A percentile compares a stretch with the other conserved stretches of the same genome.
phyloP scores from a whole-genome alignment of 2,888 invertebrate genomes.

The Prionchulus punctatus region DNA sequence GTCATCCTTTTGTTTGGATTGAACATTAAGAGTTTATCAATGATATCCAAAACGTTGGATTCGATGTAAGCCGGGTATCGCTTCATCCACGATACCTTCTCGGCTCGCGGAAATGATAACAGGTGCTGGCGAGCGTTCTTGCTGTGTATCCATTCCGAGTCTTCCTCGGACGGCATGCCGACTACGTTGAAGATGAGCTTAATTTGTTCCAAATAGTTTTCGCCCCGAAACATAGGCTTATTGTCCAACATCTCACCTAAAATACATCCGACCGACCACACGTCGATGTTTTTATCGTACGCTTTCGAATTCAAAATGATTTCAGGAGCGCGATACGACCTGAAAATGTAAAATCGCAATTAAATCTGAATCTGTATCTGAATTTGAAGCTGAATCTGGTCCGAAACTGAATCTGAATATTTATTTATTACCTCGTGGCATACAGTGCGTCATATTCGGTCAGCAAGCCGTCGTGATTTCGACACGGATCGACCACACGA shows the following conservation, averaged over 20 bases:
- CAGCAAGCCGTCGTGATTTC: conserved; percentile 96
- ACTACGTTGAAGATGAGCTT: conserved; percentile 94
- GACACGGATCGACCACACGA: conserved; percentile 94
- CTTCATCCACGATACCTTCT: conserved; percentile 84
- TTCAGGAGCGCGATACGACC: conserved; percentile 94
- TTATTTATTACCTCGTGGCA: too few relatives aligned
- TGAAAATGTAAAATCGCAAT: too few relatives aligned
- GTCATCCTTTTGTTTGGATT: conserved; percentile 86
- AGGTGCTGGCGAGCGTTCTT: conserved; percentile 97
- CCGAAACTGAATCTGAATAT: too few relatives aligned
- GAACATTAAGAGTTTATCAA: conserved; percentile 97
- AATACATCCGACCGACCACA: conserved; percentile 99
- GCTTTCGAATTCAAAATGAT: conserved; percentile 99
- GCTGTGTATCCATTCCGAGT: conserved; percentile 94
- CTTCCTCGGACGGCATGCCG: conserved; percentile 89
- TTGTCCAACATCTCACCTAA: conserved; percentile 97
- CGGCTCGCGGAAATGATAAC: conserved; percentile 88
- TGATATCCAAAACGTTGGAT: conserved; percentile 75
- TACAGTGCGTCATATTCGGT: conserved; percentile 99
- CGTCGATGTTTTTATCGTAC: conserved; percentile 47
- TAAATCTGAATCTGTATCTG: too few relatives aligned
- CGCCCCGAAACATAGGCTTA: conserved; percentile 94
- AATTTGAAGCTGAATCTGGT: too few relatives aligned
- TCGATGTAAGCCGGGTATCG: conserved; percentile 87
- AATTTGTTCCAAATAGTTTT: conserved; percentile 95